A percentile compares a stretch with the other conserved stretches of the same genome.
These are phyloP conservation scores for Saccostrea cuccullata DNA, from an alignment of 1,140 invertebrate species.

Conservation along the genomic window DNA sequence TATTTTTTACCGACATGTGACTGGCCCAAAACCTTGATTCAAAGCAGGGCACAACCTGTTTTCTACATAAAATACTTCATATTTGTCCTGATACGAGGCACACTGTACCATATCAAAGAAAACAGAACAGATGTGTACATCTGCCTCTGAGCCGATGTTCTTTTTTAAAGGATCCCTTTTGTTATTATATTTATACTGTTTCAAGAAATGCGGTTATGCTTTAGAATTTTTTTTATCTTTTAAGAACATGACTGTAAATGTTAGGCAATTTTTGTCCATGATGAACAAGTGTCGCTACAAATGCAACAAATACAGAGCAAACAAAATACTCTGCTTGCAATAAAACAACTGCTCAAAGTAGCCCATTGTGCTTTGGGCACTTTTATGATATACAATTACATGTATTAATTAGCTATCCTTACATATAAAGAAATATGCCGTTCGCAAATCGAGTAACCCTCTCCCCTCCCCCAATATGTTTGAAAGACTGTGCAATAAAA, in stretches of 20 bases:
- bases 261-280: background rate
- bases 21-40: constrained; percentile 5
- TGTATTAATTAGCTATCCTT: too few species aligned
- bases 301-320: background rate
- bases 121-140: constrained; percentile 23
- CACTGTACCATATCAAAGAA: background rate
- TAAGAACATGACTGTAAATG: too few species aligned
- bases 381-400: too few species aligned
- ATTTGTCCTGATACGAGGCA: background rate
- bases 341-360: too few species aligned
- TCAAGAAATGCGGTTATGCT: too few species aligned
- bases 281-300: background rate
- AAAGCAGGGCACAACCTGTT: background rate
- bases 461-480: too few species aligned
- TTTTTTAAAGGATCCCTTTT: background rate
- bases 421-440: too few species aligned
- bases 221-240: too few species aligned
- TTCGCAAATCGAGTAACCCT: too few species aligned
- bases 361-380: too few species aligned
- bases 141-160: background rate
- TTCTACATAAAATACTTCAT: background rate
- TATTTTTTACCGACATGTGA: background rate
- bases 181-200: background rate
- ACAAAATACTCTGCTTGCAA: background rate
- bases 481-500: too few species aligned